Base-by-base conservation (phyloP, 2,113 vertebrate genomes). In the Rhodinocichla rosea region DNA sequence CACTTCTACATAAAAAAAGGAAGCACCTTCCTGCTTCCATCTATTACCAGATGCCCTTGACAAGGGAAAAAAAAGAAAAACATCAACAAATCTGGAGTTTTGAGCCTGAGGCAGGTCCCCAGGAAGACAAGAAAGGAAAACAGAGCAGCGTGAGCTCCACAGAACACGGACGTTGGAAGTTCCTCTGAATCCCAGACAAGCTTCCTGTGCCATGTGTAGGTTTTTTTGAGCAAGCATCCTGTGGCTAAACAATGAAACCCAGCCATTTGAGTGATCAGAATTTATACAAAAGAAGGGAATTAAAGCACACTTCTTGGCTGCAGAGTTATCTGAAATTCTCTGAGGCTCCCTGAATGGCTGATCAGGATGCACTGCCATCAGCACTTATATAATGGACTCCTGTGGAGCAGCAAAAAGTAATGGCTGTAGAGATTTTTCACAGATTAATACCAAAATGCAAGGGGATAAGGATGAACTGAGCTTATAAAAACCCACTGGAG, bases 301-400 rank as follows among this genome's bases (percentile, higher is more conserved):
- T 84, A 49, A 84, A 80, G 44, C 57, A 2, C 30, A 42, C 74
- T 89, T 65, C 67, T 67, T 37, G 62, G 74, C 73, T 65, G 87
- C 47, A 57, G 83, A 80, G 35, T 39, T 77, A 59, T 65, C 55
- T 9, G 1, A 13, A 52, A 75, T 73, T 63, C 84, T 91, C 26
- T 27, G 83, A 85, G 95, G 33, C 33, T 45, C 39, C 10, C 70
- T 39, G 64, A 87, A 74, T 14, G 86, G 86, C 59, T 91, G 30
- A 71, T 86, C 74, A 69, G 60, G 94, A 91, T 77, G 91, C 9
- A 52, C 50, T 1, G 2, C 74, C 67, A 50, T 37, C 32, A 8
- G 81, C 87, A 79, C 52, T 87, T 89, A 84, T 65, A 71, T 69
- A 95, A 95, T 30, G 62, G 83, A 8, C 53, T 94, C 87, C 84